phyloP scores from a whole-genome alignment of 2,888 invertebrate species.

The Plusia festucae region DNA sequence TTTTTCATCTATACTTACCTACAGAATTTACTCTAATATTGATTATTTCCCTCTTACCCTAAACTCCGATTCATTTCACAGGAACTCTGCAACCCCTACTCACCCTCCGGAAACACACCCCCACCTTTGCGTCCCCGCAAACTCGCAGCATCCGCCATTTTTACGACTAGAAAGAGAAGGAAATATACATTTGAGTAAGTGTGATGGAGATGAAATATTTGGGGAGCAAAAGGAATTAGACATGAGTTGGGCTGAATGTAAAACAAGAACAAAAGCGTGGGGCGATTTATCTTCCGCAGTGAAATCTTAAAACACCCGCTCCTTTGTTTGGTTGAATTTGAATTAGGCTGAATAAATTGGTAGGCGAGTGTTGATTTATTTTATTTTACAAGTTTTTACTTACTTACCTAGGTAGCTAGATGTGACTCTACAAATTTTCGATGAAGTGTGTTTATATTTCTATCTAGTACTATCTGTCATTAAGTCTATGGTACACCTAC shows the following conservation, averaged over 20 bases:
- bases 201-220: slow-evolving; percentile 55
- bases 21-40: slow-evolving; percentile 64
- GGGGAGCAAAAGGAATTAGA: slow-evolving; percentile 76
- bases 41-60: slow-evolving; percentile 71
- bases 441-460: not conserved
- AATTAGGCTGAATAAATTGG: slow-evolving; percentile 35
- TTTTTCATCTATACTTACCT: slow-evolving; percentile 41
- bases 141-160: slow-evolving; percentile 85
- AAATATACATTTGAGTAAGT: slow-evolving; percentile 17
- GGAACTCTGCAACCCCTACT: slow-evolving; percentile 71
- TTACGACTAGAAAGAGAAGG: slow-evolving; percentile 67
- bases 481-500: too few relatives aligned
- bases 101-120: slow-evolving; percentile 77
- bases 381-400: slow-evolving; percentile 29
- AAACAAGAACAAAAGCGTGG: slow-evolving; percentile 73
- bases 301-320: slow-evolving; percentile 57
- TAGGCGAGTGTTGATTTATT: slow-evolving; percentile 34
- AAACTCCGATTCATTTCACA: slow-evolving; percentile 78
- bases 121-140: slow-evolving; percentile 64
- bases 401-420: not conserved
- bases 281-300: slow-evolving; percentile 66
- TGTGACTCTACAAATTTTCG: not conserved
- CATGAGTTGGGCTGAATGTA: slow-evolving; percentile 72
- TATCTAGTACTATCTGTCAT: not conserved
- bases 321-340: slow-evolving; percentile 48